Base-by-base conservation (phyloP, 1,140 invertebrate genomes). In the Episyrphus balteatus region DNA sequence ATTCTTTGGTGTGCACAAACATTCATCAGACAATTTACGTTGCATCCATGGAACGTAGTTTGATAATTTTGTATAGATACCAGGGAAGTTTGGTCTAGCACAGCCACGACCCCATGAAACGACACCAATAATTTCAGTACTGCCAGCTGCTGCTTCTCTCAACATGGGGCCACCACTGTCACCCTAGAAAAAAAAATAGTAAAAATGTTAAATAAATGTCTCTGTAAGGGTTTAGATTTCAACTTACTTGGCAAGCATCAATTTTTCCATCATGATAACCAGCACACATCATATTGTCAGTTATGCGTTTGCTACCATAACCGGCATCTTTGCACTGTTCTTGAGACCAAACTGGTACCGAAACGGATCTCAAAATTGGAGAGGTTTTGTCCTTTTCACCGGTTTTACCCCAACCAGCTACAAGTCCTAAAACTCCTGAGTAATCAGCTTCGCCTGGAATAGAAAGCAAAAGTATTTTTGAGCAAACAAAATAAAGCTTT, bases 71-170 rank as follows among this genome's bases (percentile, higher is more conserved):
- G 84, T 85, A 55, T 88, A 88, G 6, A 88, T 77, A 7, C 85
- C 85, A 0, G 86, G 86, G 48, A 80, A 80, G 43, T 82, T 79
- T 11, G 81, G 80, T 44, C 80, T 68, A 0, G 80, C 85, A 47
- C 46, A 88, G 0, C 84, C 84, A 38, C 81, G 71, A 0, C 88
- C 89, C 83, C 86, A 86, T 0, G 82, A 84, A 2, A 84, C 81
- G 2, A 86, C 73, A n/a, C 79, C 80, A 31, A 76, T 64, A 14
- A 77, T 51, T 65, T 77, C 73, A 50, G 73, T 62, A 26, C 72
- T 66, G 19, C 73, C 73, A 10, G 43, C 52, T 9, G 49, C 57
- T 52, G 56, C 67, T 59, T 61, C 71, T 13, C 69, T 70, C 42
- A 71, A 60, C 21, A 77, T 57, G n/a, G 76, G 74, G 8, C 76